phyloP scores from a whole-genome alignment of 2,888 invertebrate genomes.

The Scaptodrosophila latifasciaeformis region DNA sequence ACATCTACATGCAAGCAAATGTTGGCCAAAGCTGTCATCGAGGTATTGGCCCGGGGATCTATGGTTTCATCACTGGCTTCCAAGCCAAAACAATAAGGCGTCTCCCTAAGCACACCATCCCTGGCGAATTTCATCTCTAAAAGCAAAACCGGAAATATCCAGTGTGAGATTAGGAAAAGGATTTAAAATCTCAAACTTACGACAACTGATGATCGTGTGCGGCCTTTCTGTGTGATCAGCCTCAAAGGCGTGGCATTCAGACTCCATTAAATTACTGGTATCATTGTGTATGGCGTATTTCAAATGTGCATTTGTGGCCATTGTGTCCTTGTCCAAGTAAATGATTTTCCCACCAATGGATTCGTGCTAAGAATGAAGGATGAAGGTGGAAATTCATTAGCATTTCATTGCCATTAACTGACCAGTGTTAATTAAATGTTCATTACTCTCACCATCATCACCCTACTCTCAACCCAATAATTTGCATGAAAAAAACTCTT shows the following conservation, averaged over 20 bases:
- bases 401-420: constrained; percentile 48
- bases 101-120: constrained; percentile 64
- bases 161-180: not conserved
- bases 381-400: constrained; percentile 39
- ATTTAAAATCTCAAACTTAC: constrained; percentile 55
- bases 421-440: constrained; percentile 52
- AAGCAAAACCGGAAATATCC: no score
- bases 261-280: constrained; percentile 57
- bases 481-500: no score
- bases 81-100: constrained; percentile 76
- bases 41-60: constrained; percentile 35
- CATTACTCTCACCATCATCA: constrained; percentile 43
- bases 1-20: constrained; percentile 74
- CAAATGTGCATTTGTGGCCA: constrained; percentile 68
- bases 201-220: constrained; percentile 73
- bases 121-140: constrained; percentile 71
- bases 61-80: constrained; percentile 77
- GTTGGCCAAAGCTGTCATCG: constrained; percentile 66
- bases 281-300: constrained; percentile 71
- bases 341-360: constrained; percentile 71
- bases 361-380: constrained; percentile 35
- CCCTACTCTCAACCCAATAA: no score
- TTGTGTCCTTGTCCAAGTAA: constrained; percentile 71
- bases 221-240: constrained; percentile 71
- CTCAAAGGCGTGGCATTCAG: constrained; percentile 71